phyloP scores from a whole-genome alignment of 2,113 vertebrate genomes.

The Coregonus clupeaformis region DNA sequence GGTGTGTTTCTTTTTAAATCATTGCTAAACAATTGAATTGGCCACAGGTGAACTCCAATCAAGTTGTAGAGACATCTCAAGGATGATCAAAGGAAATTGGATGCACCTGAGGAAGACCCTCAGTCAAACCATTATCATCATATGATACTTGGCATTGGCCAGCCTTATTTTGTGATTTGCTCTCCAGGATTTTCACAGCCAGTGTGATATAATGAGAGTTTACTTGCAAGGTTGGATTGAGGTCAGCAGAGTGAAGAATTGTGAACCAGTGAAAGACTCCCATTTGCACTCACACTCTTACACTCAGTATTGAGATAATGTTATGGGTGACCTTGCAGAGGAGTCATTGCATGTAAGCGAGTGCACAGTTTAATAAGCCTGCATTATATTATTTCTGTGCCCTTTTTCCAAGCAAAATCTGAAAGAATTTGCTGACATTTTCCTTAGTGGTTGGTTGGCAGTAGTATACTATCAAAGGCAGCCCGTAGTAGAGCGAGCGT shows the following conservation, averaged over 20 bases:
- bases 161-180: no score
- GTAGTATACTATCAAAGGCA: constrained; percentile 17
- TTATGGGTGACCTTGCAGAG: constrained; percentile 4
- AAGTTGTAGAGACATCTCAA: no score
- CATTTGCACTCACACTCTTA: no score
- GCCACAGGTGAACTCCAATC: no score
- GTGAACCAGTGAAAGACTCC: background rate
- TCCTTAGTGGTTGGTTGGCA: constrained; percentile 3
- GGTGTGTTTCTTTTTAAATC: no score
- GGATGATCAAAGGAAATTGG: no score
- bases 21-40: no score
- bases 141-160: no score
- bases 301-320: background rate
- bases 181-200: no score
- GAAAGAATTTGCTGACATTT: constrained; percentile 13
- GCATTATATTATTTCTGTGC: background rate
- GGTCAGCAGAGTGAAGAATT: constrained; percentile 11
- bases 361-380: background rate
- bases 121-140: no score
- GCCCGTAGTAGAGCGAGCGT: background rate
- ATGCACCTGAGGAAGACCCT: no score
- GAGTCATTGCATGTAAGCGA: constrained; percentile 3
- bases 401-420: background rate
- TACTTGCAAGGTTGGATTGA: constrained; percentile 22
- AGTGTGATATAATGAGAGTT: no score